Conservation (phyloP, 1,140 invertebrate species). For the Parasteatoda tepidariorum region DNA sequence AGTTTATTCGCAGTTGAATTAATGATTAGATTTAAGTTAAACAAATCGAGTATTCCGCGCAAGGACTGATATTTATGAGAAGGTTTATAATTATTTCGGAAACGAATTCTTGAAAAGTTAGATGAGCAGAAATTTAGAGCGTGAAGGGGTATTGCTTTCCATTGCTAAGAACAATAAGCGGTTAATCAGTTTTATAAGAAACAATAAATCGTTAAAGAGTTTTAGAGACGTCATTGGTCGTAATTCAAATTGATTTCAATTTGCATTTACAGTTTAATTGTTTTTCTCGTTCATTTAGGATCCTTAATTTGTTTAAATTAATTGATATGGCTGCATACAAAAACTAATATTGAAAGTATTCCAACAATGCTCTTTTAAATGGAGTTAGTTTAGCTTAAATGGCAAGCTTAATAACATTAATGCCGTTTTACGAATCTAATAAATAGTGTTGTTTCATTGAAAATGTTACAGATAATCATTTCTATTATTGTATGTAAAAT, state of each 20-base stretch:
- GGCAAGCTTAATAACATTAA: no score
- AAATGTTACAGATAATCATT: no score
- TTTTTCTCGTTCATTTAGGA: not conserved
- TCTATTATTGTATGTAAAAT: no score
- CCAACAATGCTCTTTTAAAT: no score
- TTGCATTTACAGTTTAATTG: not conserved
- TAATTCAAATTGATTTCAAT: not conserved
- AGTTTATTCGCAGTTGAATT: constrained; percentile 52
- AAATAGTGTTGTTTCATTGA: no score
- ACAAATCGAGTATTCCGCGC: constrained; percentile 48
- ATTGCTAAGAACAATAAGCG: constrained; percentile 37
- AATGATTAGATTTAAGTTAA: constrained; percentile 56
- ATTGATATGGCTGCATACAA: not conserved
- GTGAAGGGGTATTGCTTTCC: not conserved
- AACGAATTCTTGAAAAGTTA: constrained; percentile 54
- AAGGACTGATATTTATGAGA: constrained; percentile 40
- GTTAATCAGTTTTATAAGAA: constrained; percentile 24
- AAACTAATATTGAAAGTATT: not conserved
- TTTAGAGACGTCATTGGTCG: not conserved
- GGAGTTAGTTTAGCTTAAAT: no score
- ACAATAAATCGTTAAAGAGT: not conserved
- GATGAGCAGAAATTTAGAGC: constrained; percentile 36
- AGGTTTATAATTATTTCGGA: constrained; percentile 56
- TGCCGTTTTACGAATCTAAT: no score
- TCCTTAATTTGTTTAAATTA: not conserved